phyloP scores from a whole-genome alignment of 2,888 invertebrate genomes.

The Drosophila percnosoma region DNA sequence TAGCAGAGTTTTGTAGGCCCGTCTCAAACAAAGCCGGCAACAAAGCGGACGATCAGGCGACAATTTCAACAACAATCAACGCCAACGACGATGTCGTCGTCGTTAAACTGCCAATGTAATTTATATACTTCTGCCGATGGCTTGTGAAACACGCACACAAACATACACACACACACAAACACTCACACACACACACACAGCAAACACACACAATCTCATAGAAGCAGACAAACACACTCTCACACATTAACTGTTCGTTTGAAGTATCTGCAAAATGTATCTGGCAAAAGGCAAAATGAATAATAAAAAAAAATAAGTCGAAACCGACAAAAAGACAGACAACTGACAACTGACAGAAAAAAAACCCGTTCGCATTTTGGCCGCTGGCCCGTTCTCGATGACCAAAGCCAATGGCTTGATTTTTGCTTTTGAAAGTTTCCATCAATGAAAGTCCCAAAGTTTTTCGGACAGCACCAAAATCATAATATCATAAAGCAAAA shows the following conservation, averaged over 20 bases:
- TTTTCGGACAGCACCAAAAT: conserved; percentile 19
- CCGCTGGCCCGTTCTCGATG: conserved; percentile 58
- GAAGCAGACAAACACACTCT: neutral
- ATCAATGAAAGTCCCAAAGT: conserved; percentile 71
- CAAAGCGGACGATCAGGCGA: conserved; percentile 47
- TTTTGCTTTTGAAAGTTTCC: conserved; percentile 73
- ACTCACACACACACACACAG: conserved; percentile 14
- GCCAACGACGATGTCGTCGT: conserved; percentile 25
- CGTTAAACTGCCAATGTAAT: conserved; percentile 75
- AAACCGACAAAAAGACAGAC: conserved; percentile 15
- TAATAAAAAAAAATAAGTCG: conserved; percentile 12
- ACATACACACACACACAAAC: conserved; percentile 1
- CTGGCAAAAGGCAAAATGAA: conserved; percentile 36
- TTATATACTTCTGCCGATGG: conserved; percentile 66
- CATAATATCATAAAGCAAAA: conserved; percentile 42
- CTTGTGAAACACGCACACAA: conserved; percentile 48
- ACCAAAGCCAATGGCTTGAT: conserved; percentile 47
- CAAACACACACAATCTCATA: neutral
- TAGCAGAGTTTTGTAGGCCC: conserved; percentile 29
- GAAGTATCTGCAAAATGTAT: conserved; percentile 58
- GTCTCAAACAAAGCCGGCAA: conserved; percentile 53
- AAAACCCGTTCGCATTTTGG: conserved; percentile 67
- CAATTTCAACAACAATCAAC: conserved; percentile 46
- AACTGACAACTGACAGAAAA: conserved; percentile 26
- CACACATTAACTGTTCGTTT: conserved; percentile 51